phyloP scores from a whole-genome alignment of 2,113 vertebrate species.

The Campylomormyrus tamandua region DNA sequence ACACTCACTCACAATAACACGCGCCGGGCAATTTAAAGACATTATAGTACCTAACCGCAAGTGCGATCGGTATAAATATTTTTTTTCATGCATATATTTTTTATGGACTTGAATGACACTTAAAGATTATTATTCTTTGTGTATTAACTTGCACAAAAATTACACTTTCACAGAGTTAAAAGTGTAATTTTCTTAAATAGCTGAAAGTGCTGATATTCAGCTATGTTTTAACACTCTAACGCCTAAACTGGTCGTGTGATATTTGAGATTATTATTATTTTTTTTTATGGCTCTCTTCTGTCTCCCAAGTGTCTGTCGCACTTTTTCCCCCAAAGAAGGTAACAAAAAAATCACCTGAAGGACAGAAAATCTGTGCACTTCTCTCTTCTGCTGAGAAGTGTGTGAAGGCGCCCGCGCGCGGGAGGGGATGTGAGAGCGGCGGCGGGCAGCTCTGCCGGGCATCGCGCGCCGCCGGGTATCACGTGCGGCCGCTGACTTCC shows the following conservation, averaged over 20 bases:
- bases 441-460: background rate
- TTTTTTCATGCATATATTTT: background rate
- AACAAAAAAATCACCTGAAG: slow-evolving; percentile 10
- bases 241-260: background rate
- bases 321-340: background rate
- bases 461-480: background rate
- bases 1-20: background rate
- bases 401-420: background rate
- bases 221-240: slow-evolving; percentile 8
- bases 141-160: background rate
- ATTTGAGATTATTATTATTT: background rate
- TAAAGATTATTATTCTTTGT: background rate
- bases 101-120: slow-evolving; percentile 4
- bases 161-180: background rate
- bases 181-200: slow-evolving; percentile 1
- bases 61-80: background rate
- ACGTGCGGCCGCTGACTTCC: background rate
- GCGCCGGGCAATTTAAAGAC: background rate
- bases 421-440: slow-evolving; percentile 10
- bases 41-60: background rate
- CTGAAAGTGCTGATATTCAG: background rate
- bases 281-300: background rate
- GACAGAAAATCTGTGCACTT: slow-evolving; percentile 13
- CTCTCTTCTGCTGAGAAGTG: slow-evolving; percentile 7
- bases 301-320: background rate